A percentile compares a stretch with the other conserved stretches of the same genome.
These are phyloP conservation scores for Mystacides longicornis DNA, from an alignment of 2,888 invertebrate genomes.

Conservation along the genomic window DNA sequence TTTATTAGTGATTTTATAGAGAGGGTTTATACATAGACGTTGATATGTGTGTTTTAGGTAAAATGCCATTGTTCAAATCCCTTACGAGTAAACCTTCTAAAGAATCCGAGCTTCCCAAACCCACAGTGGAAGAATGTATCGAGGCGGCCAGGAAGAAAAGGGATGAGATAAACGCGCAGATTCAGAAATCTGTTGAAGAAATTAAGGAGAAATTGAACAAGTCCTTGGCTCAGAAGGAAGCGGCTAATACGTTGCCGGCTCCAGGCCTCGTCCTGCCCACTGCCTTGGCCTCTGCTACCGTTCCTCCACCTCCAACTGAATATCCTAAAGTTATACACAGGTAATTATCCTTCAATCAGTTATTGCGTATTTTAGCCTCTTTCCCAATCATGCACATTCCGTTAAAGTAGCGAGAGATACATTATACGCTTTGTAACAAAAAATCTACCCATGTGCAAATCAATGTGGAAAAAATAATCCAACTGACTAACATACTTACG, in stretches of 20 bases:
- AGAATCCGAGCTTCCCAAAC: constrained; percentile 26
- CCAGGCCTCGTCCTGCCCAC: constrained; percentile 31
- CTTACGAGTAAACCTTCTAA: constrained; percentile 33
- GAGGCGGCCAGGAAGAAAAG: constrained; percentile 39
- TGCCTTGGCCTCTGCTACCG: constrained; percentile 27
- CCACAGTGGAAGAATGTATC: constrained; percentile 41
- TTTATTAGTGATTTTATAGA: too few relatives aligned
- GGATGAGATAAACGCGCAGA: constrained; percentile 50
- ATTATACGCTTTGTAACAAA: too few relatives aligned
- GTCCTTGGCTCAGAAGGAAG: constrained; percentile 33
- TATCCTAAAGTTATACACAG: constrained; percentile 25
- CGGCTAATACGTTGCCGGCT: constrained; percentile 33
- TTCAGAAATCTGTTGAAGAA: constrained; percentile 47
- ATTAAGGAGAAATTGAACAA: constrained; percentile 43
- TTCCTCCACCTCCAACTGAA: constrained; percentile 27
- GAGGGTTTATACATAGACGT: too few relatives aligned
- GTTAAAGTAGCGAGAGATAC: too few relatives aligned
- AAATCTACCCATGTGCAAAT: too few relatives aligned
- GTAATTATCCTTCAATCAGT: constrained; percentile 7
- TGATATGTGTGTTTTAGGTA: constrained; percentile 36
- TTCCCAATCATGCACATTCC: too few relatives aligned
- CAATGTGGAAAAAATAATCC: too few relatives aligned
- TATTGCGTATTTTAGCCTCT: too few relatives aligned
- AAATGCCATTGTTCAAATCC: constrained; percentile 71
- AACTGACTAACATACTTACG: too few relatives aligned